Percentiles rank a stretch among this genome's conserved stretches.
Conservation (phyloP, 2,113 vertebrate genomes). For the Manacus vitellinus region DNA sequence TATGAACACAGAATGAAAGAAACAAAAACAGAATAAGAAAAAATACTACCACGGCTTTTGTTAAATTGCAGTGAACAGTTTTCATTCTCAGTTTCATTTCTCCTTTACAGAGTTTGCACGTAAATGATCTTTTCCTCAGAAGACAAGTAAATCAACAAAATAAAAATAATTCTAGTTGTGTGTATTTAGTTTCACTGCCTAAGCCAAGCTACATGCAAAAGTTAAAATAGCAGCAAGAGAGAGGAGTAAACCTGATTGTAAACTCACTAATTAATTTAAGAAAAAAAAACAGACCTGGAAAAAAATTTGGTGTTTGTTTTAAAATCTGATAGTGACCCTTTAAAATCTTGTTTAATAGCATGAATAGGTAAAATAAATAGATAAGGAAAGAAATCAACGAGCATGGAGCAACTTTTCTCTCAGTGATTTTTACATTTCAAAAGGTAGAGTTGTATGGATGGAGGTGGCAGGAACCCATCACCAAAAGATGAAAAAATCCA, state of each 20-base stretch:
- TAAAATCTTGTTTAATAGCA: neutral
- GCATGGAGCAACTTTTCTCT: neutral
- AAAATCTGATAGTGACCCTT: neutral
- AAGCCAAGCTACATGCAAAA: neutral
- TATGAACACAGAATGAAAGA: neutral
- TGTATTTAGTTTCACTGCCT: neutral
- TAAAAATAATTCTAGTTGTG: neutral
- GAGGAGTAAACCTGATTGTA: neutral
- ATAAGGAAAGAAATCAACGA: neutral
- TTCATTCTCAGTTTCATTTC: neutral
- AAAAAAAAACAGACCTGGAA: neutral
- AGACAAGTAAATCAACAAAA: neutral
- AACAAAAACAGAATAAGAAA: neutral
- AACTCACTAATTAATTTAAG: neutral
- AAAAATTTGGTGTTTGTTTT: neutral
- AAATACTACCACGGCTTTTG: neutral
- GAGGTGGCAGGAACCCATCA: slow-evolving; percentile 33
- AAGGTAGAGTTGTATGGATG: neutral
- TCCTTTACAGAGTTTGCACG: neutral
- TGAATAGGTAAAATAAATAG: neutral
- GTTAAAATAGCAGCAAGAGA: neutral
- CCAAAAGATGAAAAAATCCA: neutral
- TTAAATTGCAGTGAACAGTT: neutral
- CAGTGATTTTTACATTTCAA: neutral
- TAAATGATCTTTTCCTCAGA: neutral